Conservation (phyloP, 2,113 vertebrate genomes). For the Ptychochromis oligacanthus region DNA sequence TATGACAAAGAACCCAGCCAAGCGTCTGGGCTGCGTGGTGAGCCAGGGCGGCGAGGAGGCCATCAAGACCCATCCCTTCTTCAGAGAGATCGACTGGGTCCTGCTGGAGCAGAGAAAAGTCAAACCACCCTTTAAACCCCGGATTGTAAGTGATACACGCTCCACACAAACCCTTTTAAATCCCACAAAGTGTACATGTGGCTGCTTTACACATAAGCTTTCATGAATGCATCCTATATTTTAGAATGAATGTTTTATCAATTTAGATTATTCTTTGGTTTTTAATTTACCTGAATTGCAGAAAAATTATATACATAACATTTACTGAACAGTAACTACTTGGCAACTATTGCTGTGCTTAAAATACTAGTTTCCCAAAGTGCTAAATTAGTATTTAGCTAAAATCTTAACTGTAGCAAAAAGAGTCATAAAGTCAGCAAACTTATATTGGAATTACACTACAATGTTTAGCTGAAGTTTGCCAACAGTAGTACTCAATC, state of each 20-base stretch:
- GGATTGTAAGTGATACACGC: constrained; percentile 89
- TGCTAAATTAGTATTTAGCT: background rate
- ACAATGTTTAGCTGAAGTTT: background rate
- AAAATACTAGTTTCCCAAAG: background rate
- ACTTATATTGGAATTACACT: no score
- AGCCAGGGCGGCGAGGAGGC: constrained; percentile 93
- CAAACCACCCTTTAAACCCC: constrained; percentile 97
- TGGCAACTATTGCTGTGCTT: background rate
- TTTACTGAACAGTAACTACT: background rate
- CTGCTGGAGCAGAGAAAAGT: constrained; percentile 96
- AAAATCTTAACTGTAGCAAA: background rate
- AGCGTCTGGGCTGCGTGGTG: constrained; percentile 94
- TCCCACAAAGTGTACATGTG: background rate
- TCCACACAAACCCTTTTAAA: no score
- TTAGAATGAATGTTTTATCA: background rate
- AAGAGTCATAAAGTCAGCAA: fast-evolving
- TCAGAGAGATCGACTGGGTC: constrained; percentile 98
- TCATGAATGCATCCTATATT: background rate
- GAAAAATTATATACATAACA: background rate
- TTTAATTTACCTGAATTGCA: background rate
- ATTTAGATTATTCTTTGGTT: background rate
- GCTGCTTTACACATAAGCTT: background rate
- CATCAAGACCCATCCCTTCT: constrained; percentile 95
- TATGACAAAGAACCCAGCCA: constrained; percentile 98
- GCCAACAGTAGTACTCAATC: background rate